A percentile compares a stretch with the other conserved stretches of the same genome.
Evolutionary conservation across 2,888 invertebrate species (phyloP).

Genomic region (Sphecodes monilicornis): DNA sequence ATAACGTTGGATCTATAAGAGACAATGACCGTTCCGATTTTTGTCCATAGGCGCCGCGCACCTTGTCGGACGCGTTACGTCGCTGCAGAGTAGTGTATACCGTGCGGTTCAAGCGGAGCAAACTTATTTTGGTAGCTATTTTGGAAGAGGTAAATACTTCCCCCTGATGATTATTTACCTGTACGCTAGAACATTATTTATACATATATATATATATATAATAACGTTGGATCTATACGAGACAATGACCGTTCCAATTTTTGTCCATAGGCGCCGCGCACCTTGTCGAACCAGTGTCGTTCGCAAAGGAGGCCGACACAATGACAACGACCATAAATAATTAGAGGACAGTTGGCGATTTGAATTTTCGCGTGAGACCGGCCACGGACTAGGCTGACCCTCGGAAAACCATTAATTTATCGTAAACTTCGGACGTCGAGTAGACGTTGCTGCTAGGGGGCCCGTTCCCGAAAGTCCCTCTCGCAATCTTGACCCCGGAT

Average conservation of each 20-base stretch:
- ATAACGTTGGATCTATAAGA: too few species aligned
- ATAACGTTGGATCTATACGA: neutral
- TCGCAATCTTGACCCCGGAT: constrained; percentile 81
- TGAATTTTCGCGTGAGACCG: constrained; percentile 76
- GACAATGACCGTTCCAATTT: neutral
- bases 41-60: too few species aligned
- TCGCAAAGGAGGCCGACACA: constrained; percentile 28
- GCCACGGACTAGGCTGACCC: constrained; percentile 56
- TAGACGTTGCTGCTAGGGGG: constrained; percentile 59
- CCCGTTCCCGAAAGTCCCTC: constrained; percentile 61
- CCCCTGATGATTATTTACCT: too few species aligned
- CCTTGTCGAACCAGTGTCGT: neutral
- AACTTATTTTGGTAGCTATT: too few species aligned
- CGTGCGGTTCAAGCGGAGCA: too few species aligned
- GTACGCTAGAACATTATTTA: neutral
- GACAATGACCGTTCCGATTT: too few species aligned
- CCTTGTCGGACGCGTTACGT: too few species aligned
- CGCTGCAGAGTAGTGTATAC: too few species aligned
- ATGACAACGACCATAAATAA: constrained; percentile 74
- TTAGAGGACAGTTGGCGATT: constrained; percentile 71
- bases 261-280: neutral
- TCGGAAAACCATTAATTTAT: constrained; percentile 82
- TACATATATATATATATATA: too few species aligned
- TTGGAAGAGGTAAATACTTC: too few species aligned
- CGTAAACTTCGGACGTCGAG: constrained; percentile 77